These are phyloP conservation scores for Gila robusta DNA, from an alignment of 2,797 vertebrate species.

Conservation along the genomic window DNA sequence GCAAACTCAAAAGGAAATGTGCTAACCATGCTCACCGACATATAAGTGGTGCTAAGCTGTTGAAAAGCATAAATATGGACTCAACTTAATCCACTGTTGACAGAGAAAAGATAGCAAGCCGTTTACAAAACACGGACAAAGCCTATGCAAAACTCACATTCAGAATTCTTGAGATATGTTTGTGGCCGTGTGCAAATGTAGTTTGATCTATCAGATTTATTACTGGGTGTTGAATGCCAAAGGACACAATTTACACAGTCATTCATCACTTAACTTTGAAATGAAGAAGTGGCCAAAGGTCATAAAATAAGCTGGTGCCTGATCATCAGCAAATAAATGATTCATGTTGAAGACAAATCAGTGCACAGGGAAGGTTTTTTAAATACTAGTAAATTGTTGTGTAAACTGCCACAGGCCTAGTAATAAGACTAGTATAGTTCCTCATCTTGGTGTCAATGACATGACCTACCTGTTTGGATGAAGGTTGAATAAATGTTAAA, in stretches of 20 bases:
- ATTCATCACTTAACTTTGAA: conserved; percentile 6
- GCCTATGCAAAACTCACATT: conserved; percentile 4
- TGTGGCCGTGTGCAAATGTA: neutral
- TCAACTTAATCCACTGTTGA: conserved; percentile 47
- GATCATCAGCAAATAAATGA: neutral
- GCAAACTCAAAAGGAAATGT: conserved; percentile 11
- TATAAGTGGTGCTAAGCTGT: neutral
- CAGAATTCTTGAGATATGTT: conserved; percentile 34
- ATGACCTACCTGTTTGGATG: conserved; percentile 49
- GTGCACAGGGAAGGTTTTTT: neutral
- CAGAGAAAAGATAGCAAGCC: conserved; percentile 71
- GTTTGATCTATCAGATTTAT: conserved; percentile 2
- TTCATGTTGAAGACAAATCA: neutral
- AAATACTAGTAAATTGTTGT: neutral
- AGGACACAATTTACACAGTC: conserved; percentile 3
- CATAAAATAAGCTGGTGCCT: neutral
- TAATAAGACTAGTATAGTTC: neutral
- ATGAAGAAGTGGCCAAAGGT: neutral
- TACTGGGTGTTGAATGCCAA: conserved; percentile 15
- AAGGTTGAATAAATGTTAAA: conserved; percentile 60
- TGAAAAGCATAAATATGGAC: conserved; percentile 28
- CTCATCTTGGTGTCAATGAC: conserved; percentile 52
- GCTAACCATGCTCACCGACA: conserved; percentile 23
- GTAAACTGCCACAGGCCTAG: neutral
- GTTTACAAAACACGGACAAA: conserved; percentile 77